Evolutionary conservation across 2,113 vertebrate species (phyloP), one percentile per base, ranked within the genome.

Genomic region (Dicaeum eximium): DNA sequence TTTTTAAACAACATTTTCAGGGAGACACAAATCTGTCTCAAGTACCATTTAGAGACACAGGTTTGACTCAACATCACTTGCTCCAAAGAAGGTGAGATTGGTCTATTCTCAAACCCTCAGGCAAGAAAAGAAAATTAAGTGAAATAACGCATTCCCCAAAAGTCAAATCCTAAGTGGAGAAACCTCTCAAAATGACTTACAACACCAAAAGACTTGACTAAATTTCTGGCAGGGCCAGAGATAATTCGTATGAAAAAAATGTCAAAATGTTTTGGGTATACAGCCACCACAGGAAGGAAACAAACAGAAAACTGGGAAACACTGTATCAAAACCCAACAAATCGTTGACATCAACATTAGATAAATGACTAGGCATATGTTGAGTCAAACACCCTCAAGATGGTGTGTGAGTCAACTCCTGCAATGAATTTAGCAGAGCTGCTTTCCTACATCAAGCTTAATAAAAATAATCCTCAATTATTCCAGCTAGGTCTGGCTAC

Each of bases 301-400:
- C 85, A 96, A 94, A 95, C 71, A 88, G 83, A 85, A 94, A 96
- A 80, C 77, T 90, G 95, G 86, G 89, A 95, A 92, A 88, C 42
- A 61, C 48, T 33, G 45, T 65, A 84, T 77, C 9, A 16, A 94
- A 93, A 91, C 71, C 58, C 74, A 85, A 64, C 75, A 93, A 93
- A 95, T 87, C 14, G 0, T 53, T 92, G 91, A 89, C 92, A 96
- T 80, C 74, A 88, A 95, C 92, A 83, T 69, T 69, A 88, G 82
- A 72, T 66, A 94, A 93, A 93, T 33, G 45, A 91, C 66, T 91
- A 94, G 82, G 81, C 92, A 93, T 89, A 92, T 95, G 92, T 96
- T 92, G 93, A 96, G 71, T 91, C 89, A 96, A 95, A 91, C 92
- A 86, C 75, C 44, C 96, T 96, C 95, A 92, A 93, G 86, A 96